Conservation (phyloP, 2,888 invertebrate genomes). For the Latrodectus hesperus region DNA sequence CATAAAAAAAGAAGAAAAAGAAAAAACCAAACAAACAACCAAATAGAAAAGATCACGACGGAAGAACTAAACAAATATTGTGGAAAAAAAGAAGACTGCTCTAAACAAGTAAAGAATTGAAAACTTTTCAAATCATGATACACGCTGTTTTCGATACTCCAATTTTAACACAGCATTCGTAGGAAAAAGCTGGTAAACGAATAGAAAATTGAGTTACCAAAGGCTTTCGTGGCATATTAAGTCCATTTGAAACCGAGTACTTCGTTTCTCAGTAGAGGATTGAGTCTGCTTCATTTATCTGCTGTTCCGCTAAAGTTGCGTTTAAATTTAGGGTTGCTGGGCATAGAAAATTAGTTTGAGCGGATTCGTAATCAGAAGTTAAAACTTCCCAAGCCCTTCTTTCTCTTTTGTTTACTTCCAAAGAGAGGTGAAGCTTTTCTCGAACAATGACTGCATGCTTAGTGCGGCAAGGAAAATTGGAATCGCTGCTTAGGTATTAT, state of each 20-base stretch:
- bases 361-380: conserved; percentile 48
- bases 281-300: conserved; percentile 45
- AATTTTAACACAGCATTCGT: not conserved
- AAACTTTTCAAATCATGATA: conserved; percentile 46
- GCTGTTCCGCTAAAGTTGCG: conserved; percentile 35
- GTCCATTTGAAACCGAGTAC: conserved; percentile 37
- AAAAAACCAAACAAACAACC: conserved; percentile 8
- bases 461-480: not conserved
- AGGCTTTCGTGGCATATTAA: conserved; percentile 42
- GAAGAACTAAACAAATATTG: not conserved
- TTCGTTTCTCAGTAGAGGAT: conserved; percentile 8
- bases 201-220: conserved; percentile 34
- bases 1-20: conserved; percentile 1
- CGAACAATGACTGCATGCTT: conserved; percentile 1
- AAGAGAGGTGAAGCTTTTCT: not conserved
- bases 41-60: not conserved
- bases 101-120: not conserved
- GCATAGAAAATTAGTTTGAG: conserved; percentile 49
- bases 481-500: not conserved
- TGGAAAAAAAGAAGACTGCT: not conserved
- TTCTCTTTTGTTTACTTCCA: not conserved
- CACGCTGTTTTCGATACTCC: conserved; percentile 7
- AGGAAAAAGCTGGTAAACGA: conserved; percentile 32
- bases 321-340: conserved; percentile 37
- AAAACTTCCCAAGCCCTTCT: conserved; percentile 33